Base-by-base conservation (phyloP, 2,113 vertebrate genomes). In the Malurus cyaneus region DNA sequence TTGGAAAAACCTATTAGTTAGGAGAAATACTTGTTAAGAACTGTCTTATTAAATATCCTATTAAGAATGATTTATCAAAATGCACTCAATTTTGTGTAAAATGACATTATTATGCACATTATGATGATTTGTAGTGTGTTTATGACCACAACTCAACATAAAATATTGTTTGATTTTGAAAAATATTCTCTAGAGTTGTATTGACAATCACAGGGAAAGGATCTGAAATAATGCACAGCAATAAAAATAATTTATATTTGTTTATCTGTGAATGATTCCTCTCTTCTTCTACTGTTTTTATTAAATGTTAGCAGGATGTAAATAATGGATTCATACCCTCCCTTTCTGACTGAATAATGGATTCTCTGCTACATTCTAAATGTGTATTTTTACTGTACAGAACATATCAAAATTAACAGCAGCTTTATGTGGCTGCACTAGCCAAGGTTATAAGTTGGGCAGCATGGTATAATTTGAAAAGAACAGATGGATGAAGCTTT, bases 41-140 rank as follows among this genome's bases (percentile, higher is more conserved):
- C 39, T 74, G 3, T 69, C 34, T 14, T 59, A 31, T 26, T 88
- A 76, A 90, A 76, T 70, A 3, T 59, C 56, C 46, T 52, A 24
- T 64, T 36, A 94, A 67, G 67, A 72, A 25, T 25, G 4, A 57
- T 96, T 94, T 88, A 41, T 70, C 23, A 60, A 86, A 91, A 65
- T 76, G 12, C 0, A 0, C 18, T 61, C 0, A 0, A 17, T 52
- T 59, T 56, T 54, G 0, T n/a, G n/a, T n/a, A n/a, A 69, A 56
- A 67, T 87, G 3, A 5, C 23, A 31, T n/a, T 72, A 47, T 83
- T 83, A 76, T 89, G 14, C 18, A 56, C 8, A 32, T 46, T 36
- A 10, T 92, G 41, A 15, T 53, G 24, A 31, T 69, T 39, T 77
- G 20, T 80, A 54, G 18, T 49, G 5, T 41, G 7, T 25, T 83